These are phyloP conservation scores for Bovichtus variegatus DNA, from an alignment of 2,797 vertebrate species.

Conservation along the genomic window DNA sequence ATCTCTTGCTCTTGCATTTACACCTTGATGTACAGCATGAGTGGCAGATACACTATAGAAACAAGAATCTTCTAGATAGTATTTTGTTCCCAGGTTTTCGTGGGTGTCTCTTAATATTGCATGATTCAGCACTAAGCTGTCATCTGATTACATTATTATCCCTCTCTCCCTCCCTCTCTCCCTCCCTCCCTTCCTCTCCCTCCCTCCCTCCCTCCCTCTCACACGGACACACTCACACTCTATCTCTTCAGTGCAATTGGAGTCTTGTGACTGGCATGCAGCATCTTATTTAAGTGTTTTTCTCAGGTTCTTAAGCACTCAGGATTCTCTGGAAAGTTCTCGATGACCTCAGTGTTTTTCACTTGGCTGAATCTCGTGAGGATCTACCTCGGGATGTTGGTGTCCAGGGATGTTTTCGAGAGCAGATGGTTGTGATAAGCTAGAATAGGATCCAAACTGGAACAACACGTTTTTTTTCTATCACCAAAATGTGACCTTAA, in stretches of 20 bases:
- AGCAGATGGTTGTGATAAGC: constrained; percentile 53
- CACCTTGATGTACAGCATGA: neutral
- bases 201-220: constrained; percentile 7
- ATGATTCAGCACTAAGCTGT: constrained; percentile 80
- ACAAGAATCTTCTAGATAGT: constrained; percentile 19
- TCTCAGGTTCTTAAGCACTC: constrained; percentile 80
- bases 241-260: constrained; percentile 69
- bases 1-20: neutral
- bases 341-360: constrained; percentile 86
- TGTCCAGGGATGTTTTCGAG: constrained; percentile 74
- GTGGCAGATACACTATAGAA: neutral
- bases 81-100: constrained; percentile 29
- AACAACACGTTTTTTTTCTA: constrained; percentile 47
- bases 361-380: constrained; percentile 82
- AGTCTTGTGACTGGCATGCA: constrained; percentile 89
- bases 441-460: constrained; percentile 20
- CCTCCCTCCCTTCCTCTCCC: constrained; percentile 5
- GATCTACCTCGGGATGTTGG: constrained; percentile 77
- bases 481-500: constrained; percentile 30
- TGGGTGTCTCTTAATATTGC: constrained; percentile 71
- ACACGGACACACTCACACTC: constrained; percentile 61
- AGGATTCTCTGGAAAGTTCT: constrained; percentile 75
- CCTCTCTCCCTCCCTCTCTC: constrained; percentile 28
- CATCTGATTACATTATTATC: constrained; percentile 80
- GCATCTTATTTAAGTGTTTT: constrained; percentile 88